Conservation (phyloP, 2,797 vertebrate genomes). For the Protosalanx chinensis region DNA sequence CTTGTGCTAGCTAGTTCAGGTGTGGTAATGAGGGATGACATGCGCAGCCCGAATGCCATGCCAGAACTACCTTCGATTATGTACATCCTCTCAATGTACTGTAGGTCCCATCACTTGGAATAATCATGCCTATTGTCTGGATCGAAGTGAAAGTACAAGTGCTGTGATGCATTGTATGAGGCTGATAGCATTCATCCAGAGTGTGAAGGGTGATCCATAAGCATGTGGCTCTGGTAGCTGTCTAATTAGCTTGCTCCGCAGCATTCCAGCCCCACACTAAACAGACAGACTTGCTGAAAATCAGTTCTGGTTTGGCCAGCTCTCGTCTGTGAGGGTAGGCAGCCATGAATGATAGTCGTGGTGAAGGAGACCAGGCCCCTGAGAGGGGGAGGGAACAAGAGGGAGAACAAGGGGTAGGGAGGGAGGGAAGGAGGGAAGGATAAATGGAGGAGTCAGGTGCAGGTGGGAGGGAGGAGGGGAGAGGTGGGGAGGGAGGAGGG, state of each 20-base stretch:
- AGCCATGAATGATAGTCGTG: conserved; percentile 30
- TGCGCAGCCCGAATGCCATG: no score
- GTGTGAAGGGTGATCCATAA: conserved; percentile 52
- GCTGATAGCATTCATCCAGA: conserved; percentile 21
- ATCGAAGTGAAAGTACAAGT: neutral
- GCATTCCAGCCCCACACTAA: neutral
- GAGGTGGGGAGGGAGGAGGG: neutral
- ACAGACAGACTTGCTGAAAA: conserved; percentile 12
- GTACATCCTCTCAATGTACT: no score
- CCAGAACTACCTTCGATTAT: no score
- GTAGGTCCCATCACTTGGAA: neutral
- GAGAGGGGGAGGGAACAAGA: conserved; percentile 32
- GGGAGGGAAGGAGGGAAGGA: conserved; percentile 17
- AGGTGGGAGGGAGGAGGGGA: neutral
- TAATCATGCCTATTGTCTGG: conserved; percentile 2
- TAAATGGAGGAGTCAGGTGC: conserved; percentile 7
- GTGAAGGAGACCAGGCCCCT: conserved; percentile 38
- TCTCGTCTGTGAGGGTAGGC: conserved; percentile 39
- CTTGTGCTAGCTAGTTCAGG: no score
- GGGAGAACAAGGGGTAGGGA: conserved; percentile 19
- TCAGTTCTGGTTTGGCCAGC: conserved; percentile 46
- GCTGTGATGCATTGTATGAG: neutral
- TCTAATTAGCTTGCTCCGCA: conserved; percentile 48
- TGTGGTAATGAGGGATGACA: no score
- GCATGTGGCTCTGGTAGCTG: conserved; percentile 39